These are phyloP conservation scores for Darevskia nairensis DNA, from an alignment of 2,797 vertebrate genomes.

Conservation along the genomic window DNA sequence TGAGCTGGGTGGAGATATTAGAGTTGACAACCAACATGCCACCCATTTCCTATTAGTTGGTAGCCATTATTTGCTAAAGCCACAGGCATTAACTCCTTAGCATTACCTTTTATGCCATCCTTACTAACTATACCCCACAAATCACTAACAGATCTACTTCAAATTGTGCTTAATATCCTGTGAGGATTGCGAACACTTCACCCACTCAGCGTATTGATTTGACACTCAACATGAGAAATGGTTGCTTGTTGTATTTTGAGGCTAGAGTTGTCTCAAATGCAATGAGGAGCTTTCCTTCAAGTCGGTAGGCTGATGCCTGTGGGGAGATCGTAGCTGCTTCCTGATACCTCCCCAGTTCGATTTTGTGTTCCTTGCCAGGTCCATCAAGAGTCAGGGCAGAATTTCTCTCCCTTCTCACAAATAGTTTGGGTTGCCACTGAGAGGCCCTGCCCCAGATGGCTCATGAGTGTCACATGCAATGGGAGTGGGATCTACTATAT, in stretches of 20 bases:
- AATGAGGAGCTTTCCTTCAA: not conserved
- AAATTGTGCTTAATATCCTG: constrained; percentile 61
- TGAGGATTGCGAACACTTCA: constrained; percentile 56
- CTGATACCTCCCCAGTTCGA: not conserved
- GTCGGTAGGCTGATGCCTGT: not conserved
- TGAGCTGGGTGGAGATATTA: constrained; percentile 69
- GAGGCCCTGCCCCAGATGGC: not conserved
- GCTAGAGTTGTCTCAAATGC: not conserved
- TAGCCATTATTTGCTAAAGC: constrained; percentile 73
- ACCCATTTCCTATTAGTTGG: constrained; percentile 74
- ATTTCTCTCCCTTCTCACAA: not conserved
- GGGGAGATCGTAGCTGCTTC: not conserved
- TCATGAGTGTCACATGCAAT: not conserved
- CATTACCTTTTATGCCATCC: constrained; percentile 68
- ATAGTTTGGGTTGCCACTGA: no score
- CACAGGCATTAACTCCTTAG: constrained; percentile 72
- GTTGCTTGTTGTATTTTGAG: not conserved
- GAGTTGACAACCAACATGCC: constrained; percentile 77
- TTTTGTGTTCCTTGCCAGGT: not conserved
- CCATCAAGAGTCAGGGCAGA: not conserved
- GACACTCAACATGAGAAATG: not conserved
- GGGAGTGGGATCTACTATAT: not conserved
- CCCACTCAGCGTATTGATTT: constrained; percentile 53
- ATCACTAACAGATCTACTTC: constrained; percentile 74
- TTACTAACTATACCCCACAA: constrained; percentile 70